Evolutionary conservation across 64 coral and sea anemone species (phyloP), one percentile per base, ranked within the genome.

Genomic region (Actinia tenebrosa): DNA sequence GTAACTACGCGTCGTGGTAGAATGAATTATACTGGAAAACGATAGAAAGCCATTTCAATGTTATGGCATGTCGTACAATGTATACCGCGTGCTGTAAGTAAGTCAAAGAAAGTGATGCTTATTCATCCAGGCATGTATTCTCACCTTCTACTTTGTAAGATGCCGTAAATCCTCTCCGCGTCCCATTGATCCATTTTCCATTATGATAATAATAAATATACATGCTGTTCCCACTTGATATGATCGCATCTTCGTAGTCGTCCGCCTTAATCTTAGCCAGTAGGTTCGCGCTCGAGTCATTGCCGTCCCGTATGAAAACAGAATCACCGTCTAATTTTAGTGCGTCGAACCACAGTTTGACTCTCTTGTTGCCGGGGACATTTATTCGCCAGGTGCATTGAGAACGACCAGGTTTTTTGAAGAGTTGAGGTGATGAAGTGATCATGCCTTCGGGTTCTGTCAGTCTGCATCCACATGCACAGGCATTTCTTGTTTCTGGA

Each of bases 391-490:
- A 96, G 6, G 86, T 84, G 22, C 94, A 96, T 52, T 25, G 72
- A 23, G 86, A 85, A 27, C 30, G 54, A 16, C 88, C 81, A 4
- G 55, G 80, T 22, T 45, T 83, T 2, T 84, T 26, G 37, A 96
- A 96, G 56, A 96, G 88, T n/a, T 96, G 85, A 20, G 94, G 94
- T 14, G 94, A 96, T 56, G 94, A 96, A 13, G 94, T 90, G 44
- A 96, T 91, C 91, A 96, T 96, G 50, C 91, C 94, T 83, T 96
- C 88, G 15, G 85, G 23, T 55, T 92, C 86, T 3, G 68, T 93
- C 54, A 96, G 59, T 9, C 68, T 54, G 53, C 94, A 96, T 16
- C 91, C 94, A 96, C 94, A 96, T 16, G 91, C 86, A 61, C 94
- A 96, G 8, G 84, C 69, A 44, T 52, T 60, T 17, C 91, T 89